phyloP scores from a whole-genome alignment of 2,113 vertebrate species.

The Sorex fumeus region DNA sequence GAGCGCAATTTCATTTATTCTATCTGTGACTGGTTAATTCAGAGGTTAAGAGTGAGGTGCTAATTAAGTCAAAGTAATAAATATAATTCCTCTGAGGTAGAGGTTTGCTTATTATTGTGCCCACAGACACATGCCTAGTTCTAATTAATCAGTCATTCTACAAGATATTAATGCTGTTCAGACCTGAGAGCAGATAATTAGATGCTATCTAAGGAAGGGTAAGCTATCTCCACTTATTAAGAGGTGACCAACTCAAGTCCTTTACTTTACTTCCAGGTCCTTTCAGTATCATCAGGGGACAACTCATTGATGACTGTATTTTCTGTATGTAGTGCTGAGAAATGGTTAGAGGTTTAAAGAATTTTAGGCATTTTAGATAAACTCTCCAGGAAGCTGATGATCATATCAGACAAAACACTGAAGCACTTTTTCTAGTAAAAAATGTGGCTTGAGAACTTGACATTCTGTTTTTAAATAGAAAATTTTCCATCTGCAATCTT shows the following conservation, averaged over 20 bases:
- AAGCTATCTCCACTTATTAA: background rate
- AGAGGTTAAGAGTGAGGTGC: constrained; percentile 25
- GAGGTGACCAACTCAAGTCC: background rate
- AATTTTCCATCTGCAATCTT: background rate
- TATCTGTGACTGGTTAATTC: constrained; percentile 50
- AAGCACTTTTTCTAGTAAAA: background rate
- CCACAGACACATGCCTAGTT: background rate
- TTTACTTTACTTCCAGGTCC: background rate
- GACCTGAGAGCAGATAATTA: constrained; percentile 32
- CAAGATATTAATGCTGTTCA: constrained; percentile 5
- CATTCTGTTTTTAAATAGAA: background rate
- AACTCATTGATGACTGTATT: too few relatives aligned
- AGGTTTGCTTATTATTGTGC: background rate
- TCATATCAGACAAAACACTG: background rate
- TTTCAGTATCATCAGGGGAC: background rate
- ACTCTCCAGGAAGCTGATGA: background rate
- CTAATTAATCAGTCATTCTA: constrained; percentile 1
- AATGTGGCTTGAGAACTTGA: background rate
- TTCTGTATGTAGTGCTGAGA: background rate
- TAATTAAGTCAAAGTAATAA: constrained; percentile 35
- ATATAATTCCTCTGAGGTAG: background rate
- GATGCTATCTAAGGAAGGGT: constrained; percentile 3
- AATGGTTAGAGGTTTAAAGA: background rate
- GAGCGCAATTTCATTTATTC: constrained; percentile 42
- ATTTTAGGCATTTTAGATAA: constrained; percentile 47